Evolutionary conservation across 2,888 invertebrate species (phyloP).

Genomic region (Celastrina argiolus): DNA sequence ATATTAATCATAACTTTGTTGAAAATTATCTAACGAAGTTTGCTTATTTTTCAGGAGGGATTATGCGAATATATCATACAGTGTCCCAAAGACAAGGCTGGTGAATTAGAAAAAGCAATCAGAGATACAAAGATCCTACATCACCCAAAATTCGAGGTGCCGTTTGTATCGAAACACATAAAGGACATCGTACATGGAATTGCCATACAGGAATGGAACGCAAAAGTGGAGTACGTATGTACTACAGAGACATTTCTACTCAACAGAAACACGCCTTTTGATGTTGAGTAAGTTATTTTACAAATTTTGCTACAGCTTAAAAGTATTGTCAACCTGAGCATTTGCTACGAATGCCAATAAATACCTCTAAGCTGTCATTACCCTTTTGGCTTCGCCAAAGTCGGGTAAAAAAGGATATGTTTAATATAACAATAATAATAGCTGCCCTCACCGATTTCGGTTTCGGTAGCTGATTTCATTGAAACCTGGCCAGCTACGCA

Average conservation of each 20-base stretch:
- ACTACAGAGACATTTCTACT: slow-evolving; percentile 39
- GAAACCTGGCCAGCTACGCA: too few species aligned
- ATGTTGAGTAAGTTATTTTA: slow-evolving; percentile 39
- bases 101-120: slow-evolving; percentile 45
- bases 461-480: too few species aligned
- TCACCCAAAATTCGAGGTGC: slow-evolving; percentile 43
- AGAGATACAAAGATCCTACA: slow-evolving; percentile 46
- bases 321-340: too few species aligned
- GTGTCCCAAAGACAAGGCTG: slow-evolving; percentile 42
- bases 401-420: too few species aligned
- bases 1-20: too few species aligned
- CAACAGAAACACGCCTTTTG: slow-evolving; percentile 36
- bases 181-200: slow-evolving; percentile 38
- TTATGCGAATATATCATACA: slow-evolving; percentile 49
- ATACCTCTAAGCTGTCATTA: too few species aligned
- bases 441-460: too few species aligned
- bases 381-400: too few species aligned
- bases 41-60: slow-evolving; percentile 37
- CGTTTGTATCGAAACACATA: slow-evolving; percentile 40
- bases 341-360: too few species aligned
- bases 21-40: not conserved
- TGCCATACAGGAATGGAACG: slow-evolving; percentile 29
- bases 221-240: slow-evolving; percentile 31
- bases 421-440: too few species aligned
- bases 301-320: too few species aligned